phyloP scores from a whole-genome alignment of 2,113 vertebrate genomes.

The Caranx ignobilis region DNA sequence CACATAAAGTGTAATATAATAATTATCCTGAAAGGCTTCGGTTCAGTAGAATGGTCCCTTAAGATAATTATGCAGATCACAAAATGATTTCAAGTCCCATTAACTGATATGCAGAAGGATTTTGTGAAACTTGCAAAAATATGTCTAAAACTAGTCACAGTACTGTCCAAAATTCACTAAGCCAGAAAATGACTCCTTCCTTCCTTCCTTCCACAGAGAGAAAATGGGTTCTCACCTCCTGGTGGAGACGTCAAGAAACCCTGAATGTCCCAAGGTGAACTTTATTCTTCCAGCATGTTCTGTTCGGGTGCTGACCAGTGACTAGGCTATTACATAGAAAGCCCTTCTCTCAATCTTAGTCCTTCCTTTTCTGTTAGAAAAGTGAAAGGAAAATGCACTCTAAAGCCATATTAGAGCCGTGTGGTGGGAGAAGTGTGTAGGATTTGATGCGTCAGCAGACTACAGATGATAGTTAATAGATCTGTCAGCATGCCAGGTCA shows the following conservation, averaged over 20 bases:
- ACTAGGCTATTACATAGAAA: constrained; percentile 29
- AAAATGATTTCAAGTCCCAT: background rate
- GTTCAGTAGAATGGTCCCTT: background rate
- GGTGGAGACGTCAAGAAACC: constrained; percentile 94
- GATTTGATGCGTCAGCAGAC: constrained; percentile 26
- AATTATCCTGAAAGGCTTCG: background rate
- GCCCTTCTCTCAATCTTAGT: constrained; percentile 15
- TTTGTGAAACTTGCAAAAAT: constrained; percentile 8
- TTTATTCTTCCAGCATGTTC: constrained; percentile 19
- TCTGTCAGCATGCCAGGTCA: constrained; percentile 16
- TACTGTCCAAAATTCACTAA: constrained; percentile 8
- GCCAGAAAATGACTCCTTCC: constrained; percentile 36
- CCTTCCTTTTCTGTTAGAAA: constrained; percentile 7
- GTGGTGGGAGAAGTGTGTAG: constrained; percentile 1
- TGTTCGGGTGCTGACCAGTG: background rate
- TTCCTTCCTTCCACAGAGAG: constrained; percentile 84
- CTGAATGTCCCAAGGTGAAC: constrained; percentile 92
- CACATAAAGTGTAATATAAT: background rate
- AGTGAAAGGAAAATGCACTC: constrained; percentile 2
- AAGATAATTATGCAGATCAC: background rate
- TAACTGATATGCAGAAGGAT: background rate
- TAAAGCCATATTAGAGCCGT: constrained; percentile 12
- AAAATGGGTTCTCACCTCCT: constrained; percentile 93
- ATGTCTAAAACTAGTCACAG: background rate
- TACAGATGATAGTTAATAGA: constrained; percentile 32